Evolutionary conservation across 2,113 vertebrate genomes (phyloP), one percentile per base, ranked within the genome.

Genomic region (Tringa solitaria): DNA sequence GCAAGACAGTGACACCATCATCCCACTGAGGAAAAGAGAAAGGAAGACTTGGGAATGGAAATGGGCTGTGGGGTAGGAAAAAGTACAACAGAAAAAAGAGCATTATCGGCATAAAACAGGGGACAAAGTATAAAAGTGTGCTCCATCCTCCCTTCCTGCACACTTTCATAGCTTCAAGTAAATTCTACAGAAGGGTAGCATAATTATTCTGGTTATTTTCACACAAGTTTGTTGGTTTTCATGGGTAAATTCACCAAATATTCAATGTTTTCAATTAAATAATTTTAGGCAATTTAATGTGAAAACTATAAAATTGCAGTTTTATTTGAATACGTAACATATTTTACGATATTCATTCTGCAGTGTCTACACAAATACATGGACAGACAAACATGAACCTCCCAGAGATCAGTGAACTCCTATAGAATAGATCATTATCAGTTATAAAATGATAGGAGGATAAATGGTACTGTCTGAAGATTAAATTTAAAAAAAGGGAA

Each of bases 1-100:
- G 53, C 97, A 91, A 98, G 85, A 96, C 50, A 98, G 84, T 97
- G 94, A 96, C 32, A 94, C 56, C 57, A 96, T 75, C 75, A 76
- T 90, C 45, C 63, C 79, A 95, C 53, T 50, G 23, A 78, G 86
- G 90, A 93, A 93, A 96, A 50, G 19, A 95, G 63, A 76, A 93
- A 70, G 83, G 56, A 82, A 48, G 74, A 86, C 57, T 79, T 50
- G n/a, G 87, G 77, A 86, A 84, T 26, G 39, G 76, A 93, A 89
- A 61, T 21, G 32, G 74, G 51, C 18, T 78, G 50, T 65, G 32
- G 85, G 43, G 28, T 21, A 85, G 46, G 60, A 86, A 91, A 41
- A 82, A 75, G 26, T 91, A 56, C 41, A 96, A 83, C 46, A 96
- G 60, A 61, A 61, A 79, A 63, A 68, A 77, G 6, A 64, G 14